A percentile compares a stretch with the other conserved stretches of the same genome.
Conservation (phyloP, 2,888 invertebrate genomes). For the Nomada fucata region DNA sequence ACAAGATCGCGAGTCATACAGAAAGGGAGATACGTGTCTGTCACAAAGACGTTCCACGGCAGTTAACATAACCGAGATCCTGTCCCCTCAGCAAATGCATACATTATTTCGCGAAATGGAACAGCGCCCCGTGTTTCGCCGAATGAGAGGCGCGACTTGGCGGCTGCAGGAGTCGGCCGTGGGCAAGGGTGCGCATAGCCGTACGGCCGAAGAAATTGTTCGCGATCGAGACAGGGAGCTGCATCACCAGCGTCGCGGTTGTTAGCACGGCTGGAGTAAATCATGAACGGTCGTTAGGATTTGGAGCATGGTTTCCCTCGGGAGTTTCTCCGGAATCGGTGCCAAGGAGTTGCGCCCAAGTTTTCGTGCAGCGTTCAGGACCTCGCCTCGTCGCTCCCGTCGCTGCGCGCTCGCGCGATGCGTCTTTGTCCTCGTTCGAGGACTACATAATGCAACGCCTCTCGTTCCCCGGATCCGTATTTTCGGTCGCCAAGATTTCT, state of each 20-base stretch:
- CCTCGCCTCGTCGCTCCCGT: constrained; percentile 40
- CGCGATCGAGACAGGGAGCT: constrained; percentile 19
- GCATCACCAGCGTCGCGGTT: constrained; percentile 21
- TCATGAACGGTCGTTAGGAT: constrained; percentile 72
- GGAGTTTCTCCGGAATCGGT: constrained; percentile 62
- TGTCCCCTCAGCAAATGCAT: neutral
- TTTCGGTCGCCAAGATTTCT: constrained; percentile 50
- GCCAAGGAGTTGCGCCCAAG: constrained; percentile 56
- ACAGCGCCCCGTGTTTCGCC: neutral
- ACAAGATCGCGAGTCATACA: too few species aligned
- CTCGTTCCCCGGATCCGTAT: constrained; percentile 13
- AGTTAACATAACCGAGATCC: constrained; percentile 4
- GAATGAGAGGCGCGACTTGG: neutral
- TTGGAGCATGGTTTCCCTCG: constrained; percentile 68
- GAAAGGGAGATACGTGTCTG: too few species aligned
- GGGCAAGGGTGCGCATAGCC: constrained; percentile 17
- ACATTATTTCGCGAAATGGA: neutral
- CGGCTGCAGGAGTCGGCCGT: constrained; percentile 4
- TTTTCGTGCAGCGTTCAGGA: constrained; percentile 54
- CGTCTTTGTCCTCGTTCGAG: constrained; percentile 47
- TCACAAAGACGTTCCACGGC: too few species aligned
- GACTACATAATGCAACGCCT: constrained; percentile 45
- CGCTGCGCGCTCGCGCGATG: constrained; percentile 12
- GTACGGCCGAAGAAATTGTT: constrained; percentile 27
- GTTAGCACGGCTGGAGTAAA: constrained; percentile 53